Evolutionary conservation across 2,113 vertebrate genomes (phyloP).

Genomic region (Siphamia tubifer): DNA sequence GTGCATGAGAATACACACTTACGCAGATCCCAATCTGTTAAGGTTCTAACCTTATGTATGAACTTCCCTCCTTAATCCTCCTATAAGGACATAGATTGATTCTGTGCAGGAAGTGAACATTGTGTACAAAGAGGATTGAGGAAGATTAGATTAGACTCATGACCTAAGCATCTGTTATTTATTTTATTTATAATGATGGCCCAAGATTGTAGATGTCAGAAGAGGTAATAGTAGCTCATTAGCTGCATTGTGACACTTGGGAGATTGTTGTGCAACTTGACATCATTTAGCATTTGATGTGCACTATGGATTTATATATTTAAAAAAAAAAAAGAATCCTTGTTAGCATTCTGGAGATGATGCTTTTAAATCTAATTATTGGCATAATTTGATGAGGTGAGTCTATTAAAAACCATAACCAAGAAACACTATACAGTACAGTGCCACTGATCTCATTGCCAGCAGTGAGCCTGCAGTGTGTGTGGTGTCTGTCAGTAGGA

Average conservation of each 20-base stretch:
- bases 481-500: conserved; percentile 50
- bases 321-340: conserved; percentile 28
- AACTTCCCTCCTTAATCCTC: conserved; percentile 40
- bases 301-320: not conserved
- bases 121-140: conserved; percentile 9
- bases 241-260: not conserved
- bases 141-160: conserved; percentile 46
- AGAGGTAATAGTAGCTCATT: conserved; percentile 8
- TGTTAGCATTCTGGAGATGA: conserved; percentile 25
- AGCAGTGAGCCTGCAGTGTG: conserved; percentile 32
- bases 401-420: conserved; percentile 9
- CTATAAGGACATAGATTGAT: conserved; percentile 37
- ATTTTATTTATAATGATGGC: conserved; percentile 16
- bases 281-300: not conserved
- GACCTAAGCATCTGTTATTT: conserved; percentile 8
- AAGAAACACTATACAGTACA: not conserved
- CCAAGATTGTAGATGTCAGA: not conserved
- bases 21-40: not conserved
- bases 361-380: conserved; percentile 9
- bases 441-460: conserved; percentile 36
- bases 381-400: conserved; percentile 29
- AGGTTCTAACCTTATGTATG: not conserved
- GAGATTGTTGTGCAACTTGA: not conserved
- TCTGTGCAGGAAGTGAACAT: conserved; percentile 46
- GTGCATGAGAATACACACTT: not conserved